Conservation (phyloP, 1,140 invertebrate genomes). For the Drosophila miranda region DNA sequence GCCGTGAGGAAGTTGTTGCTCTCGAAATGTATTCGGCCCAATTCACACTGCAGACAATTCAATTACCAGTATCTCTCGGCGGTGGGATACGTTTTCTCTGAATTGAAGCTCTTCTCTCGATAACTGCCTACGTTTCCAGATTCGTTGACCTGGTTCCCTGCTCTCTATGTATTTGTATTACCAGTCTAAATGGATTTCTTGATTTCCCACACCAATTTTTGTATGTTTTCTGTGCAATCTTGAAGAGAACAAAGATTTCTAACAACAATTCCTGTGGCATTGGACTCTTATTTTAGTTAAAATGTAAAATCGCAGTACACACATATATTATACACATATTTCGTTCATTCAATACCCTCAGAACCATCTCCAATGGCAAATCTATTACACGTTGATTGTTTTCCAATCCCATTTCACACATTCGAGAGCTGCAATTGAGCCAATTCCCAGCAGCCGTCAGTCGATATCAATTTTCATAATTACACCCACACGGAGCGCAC, state of each 20-base stretch:
- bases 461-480: slow-evolving; percentile 56
- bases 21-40: slow-evolving; percentile 19
- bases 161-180: slow-evolving; percentile 13
- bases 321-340: no score
- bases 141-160: slow-evolving; percentile 34
- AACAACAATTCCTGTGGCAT: not conserved
- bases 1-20: slow-evolving; percentile 20
- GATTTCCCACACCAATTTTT: slow-evolving; percentile 20
- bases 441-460: slow-evolving; percentile 48
- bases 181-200: slow-evolving; percentile 24
- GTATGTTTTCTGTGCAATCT: no score
- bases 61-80: slow-evolving; percentile 16
- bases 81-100: slow-evolving; percentile 31
- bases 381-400: slow-evolving; percentile 61
- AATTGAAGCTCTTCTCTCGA: slow-evolving; percentile 33
- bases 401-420: slow-evolving; percentile 62
- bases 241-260: no score
- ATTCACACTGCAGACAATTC: slow-evolving; percentile 34
- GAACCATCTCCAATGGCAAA: slow-evolving; percentile 58
- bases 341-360: slow-evolving; percentile 21
- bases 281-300: slow-evolving; percentile 2
- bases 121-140: slow-evolving; percentile 29
- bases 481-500: slow-evolving; percentile 52
- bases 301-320: not conserved
- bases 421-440: slow-evolving; percentile 60